Conservation (phyloP, 2,888 invertebrate genomes). For the Corythucha ciliata region DNA sequence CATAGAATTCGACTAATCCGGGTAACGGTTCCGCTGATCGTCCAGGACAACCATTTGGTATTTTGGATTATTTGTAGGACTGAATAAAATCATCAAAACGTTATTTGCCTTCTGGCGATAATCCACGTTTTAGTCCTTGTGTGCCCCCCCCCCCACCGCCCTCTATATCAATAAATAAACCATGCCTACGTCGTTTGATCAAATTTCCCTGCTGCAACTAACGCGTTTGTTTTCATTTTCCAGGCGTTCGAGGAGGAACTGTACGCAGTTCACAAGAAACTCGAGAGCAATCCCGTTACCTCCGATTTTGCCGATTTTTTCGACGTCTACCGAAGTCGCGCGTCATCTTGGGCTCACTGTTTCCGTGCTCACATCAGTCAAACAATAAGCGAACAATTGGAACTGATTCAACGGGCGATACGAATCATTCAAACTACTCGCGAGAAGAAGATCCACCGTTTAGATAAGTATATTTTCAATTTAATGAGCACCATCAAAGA, state of each 20-base stretch:
- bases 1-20: too few relatives aligned
- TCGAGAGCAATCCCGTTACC: constrained; percentile 10
- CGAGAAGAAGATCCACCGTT: constrained; percentile 12
- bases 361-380: constrained; percentile 11
- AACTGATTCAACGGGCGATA: constrained; percentile 10
- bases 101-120: too few relatives aligned
- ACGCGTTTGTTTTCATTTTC: too few relatives aligned
- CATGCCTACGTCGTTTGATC: too few relatives aligned
- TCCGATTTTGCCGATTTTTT: constrained; percentile 18
- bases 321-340: constrained; percentile 16
- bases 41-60: too few relatives aligned
- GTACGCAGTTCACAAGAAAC: not conserved
- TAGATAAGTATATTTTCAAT: constrained; percentile 16
- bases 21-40: too few relatives aligned
- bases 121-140: too few relatives aligned
- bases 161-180: too few relatives aligned
- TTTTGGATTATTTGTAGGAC: too few relatives aligned
- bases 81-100: too few relatives aligned
- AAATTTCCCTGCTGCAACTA: too few relatives aligned
- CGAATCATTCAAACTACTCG: constrained; percentile 12
- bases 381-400: constrained; percentile 13
- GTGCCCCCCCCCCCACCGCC: too few relatives aligned
- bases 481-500: constrained; percentile 14
- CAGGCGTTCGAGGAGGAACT: constrained; percentile 21
- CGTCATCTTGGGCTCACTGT: constrained; percentile 19